Base-by-base conservation (phyloP, 1,140 invertebrate species). In the Ips nitidus region DNA sequence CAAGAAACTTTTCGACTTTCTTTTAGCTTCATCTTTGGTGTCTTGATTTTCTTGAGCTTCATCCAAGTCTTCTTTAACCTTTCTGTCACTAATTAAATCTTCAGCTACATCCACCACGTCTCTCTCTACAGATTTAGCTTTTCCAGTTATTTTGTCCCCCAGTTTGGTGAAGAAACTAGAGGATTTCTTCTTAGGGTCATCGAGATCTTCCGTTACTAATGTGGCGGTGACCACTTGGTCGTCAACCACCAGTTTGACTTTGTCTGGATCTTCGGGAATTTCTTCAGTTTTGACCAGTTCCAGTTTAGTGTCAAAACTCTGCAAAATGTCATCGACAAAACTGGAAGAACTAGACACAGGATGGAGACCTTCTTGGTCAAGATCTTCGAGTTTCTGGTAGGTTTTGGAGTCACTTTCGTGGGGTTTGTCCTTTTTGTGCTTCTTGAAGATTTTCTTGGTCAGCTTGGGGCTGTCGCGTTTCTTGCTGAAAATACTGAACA, bases 401-500 rank as follows among this genome's bases (percentile, higher is more conserved):
- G 69, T 71, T 61, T 66, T 71, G 22, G 42, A 62, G 2, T 2
- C 8, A 40, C 8, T 57, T 36, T 65, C 74, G 41, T 56, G 52
- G 3, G 62, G 61, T n/a, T 58, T 58, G 45, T 75, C 75, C 6
- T 61, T 65, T 63, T 76, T 77, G 41, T 62, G 61, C 68, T 76
- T 77, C 52, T 76, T 76, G 8, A 69, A 69, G 22, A 70, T 57
- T 70, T 69, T 71, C 39, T 71, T 72, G n/a, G 58, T 56, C 8
- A 72, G 59, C 59, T 71, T 75, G 0, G 72, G 71, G 59, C 69
- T 73, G 6, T 73, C 73, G 2, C 43, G 39, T 62, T 74, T 76
- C 59, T 72, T 74, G 52, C 74, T 72, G 42, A 76, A 76, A 8
- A 76, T 69, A 50, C 71, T 66, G 60, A 76, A 76, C 39, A 74